phyloP scores from a whole-genome alignment of 2,888 invertebrate genomes.

The Amphiduros pacificus region DNA sequence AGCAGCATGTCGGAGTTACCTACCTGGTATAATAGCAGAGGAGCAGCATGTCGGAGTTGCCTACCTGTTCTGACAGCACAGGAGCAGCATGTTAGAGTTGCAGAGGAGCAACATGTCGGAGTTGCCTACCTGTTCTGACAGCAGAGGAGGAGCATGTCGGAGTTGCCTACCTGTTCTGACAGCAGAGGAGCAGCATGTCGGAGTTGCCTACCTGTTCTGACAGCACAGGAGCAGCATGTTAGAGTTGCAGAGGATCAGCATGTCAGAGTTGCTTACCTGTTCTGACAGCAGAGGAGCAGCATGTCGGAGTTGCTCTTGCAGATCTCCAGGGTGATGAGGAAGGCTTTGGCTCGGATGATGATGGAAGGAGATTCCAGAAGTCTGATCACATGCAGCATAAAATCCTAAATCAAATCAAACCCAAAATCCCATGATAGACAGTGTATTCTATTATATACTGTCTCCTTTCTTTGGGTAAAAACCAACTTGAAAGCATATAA shows the following conservation, averaged over 20 bases:
- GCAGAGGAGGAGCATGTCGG: too few relatives aligned
- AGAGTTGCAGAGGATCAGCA: slow-evolving; percentile 41
- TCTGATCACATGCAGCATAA: slow-evolving; percentile 48
- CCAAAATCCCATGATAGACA: too few relatives aligned
- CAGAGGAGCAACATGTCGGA: too few relatives aligned
- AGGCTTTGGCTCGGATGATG: slow-evolving; percentile 57
- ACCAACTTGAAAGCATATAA: too few relatives aligned
- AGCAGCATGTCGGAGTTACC: too few relatives aligned
- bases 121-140: too few relatives aligned
- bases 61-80: slow-evolving; percentile 53
- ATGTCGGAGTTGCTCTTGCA: slow-evolving; percentile 44
- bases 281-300: slow-evolving; percentile 48
- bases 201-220: slow-evolving; percentile 53
- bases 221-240: slow-evolving; percentile 49
- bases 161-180: too few relatives aligned
- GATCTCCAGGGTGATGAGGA: slow-evolving; percentile 52
- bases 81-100: slow-evolving; percentile 44
- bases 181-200: too few relatives aligned
- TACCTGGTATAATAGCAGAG: too few relatives aligned
- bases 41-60: too few relatives aligned
- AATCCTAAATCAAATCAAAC: slow-evolving; percentile 45
- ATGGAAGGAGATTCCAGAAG: slow-evolving; percentile 56
- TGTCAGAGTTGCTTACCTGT: slow-evolving; percentile 46
- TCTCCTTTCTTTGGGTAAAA: too few relatives aligned
- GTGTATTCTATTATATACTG: too few relatives aligned